Base-by-base conservation (phyloP, 2,888 invertebrate genomes). In the Epirrhoe tristata region DNA sequence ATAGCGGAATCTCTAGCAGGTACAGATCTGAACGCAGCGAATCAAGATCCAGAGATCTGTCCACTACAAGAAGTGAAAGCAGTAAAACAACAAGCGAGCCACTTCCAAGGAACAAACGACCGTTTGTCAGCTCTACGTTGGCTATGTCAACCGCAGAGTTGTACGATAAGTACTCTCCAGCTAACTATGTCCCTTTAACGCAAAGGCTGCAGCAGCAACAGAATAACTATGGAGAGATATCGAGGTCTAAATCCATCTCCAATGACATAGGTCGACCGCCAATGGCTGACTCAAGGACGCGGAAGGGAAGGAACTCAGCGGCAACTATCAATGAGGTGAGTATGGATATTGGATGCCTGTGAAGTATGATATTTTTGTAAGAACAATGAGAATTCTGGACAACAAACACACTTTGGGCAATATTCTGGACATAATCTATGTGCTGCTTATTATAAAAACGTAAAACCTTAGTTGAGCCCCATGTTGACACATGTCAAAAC, bases 121-220 rank as follows among this genome's bases (percentile, higher is more conserved):
- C 85, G 82, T 89, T 87, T 80, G 91, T 93, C 79, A 91, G 90
- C 74, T 94, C 93, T 6, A 93, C 93, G 43, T 81, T 94, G 78
- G 94, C 92, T 58, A 95, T 94, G 94, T 95, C 93, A 60, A 94
- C 94, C 0, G 95, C 96, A 39, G 96, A 97, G 71, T 87, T 96
- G 70, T 95, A 96, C 81, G 96, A 95, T 79, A 96, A 96, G 86
- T 97, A 97, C 82, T 96, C 96, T 48, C 96, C 96, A 57, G 94
- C 95, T 50, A 95, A 96, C 82, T 97, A 97, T 86, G 95, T 96
- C 80, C 96, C 97, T 69, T 77, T 91, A 50, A 93, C 94, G 0
- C 92, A 93, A 69, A 81, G 93, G 63, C 76, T 93, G 0, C 89
- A 91, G 56, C 85, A 88, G 56, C 85, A 85, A 14, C 83, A 83